These are phyloP conservation scores for Pitangus sulphuratus DNA, from an alignment of 2,797 vertebrate species.

Conservation along the genomic window DNA sequence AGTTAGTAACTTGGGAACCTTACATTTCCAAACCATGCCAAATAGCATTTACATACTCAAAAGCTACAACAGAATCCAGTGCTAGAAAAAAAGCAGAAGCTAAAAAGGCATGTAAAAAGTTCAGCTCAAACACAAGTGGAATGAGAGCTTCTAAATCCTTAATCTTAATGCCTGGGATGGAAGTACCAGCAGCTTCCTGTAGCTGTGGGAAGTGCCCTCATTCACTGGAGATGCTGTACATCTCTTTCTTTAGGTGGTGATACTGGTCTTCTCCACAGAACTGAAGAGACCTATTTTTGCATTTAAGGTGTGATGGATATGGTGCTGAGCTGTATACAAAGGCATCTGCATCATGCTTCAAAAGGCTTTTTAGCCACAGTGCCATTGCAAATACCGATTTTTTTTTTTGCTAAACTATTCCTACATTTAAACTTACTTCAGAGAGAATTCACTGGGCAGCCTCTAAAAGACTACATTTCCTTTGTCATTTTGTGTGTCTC, in stretches of 20 bases:
- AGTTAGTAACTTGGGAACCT: background rate
- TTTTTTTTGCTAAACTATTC: background rate
- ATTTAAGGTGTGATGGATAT: background rate
- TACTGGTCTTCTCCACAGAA: background rate
- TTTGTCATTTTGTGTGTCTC: slow-evolving; percentile 51
- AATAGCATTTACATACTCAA: background rate
- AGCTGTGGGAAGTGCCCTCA: background rate
- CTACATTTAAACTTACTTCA: background rate
- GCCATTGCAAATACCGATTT: background rate
- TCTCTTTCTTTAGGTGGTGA: background rate
- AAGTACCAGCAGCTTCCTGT: background rate
- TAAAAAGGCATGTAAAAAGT: background rate
- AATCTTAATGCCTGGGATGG: background rate
- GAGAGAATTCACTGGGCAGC: slow-evolving; percentile 50
- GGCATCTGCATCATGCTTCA: background rate
- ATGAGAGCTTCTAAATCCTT: background rate
- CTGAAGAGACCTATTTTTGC: background rate
- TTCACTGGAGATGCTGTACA: background rate
- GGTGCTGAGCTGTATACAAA: background rate
- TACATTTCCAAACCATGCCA: background rate
- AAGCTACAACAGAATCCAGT: background rate
- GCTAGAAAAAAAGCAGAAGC: background rate
- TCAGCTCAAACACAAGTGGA: background rate
- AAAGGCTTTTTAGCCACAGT: background rate
- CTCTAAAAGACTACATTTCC: slow-evolving; percentile 39